These are phyloP conservation scores for Cryptomyrus ogoouensis DNA, from an alignment of 2,113 vertebrate species.

Conservation along the genomic window DNA sequence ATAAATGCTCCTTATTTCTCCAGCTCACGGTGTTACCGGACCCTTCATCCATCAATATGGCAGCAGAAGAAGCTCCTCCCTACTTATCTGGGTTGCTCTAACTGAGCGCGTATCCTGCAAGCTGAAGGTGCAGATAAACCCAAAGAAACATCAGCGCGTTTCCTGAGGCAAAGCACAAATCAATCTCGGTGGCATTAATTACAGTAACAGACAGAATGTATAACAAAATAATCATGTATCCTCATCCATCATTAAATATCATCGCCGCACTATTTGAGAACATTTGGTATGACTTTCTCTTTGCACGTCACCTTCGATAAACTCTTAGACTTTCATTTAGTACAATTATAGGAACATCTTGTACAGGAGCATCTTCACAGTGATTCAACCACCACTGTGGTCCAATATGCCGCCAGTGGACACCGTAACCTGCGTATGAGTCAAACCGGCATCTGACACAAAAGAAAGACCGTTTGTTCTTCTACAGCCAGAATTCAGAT, in stretches of 20 bases:
- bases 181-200: constrained; percentile 18
- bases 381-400: not conserved
- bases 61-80: constrained; percentile 50
- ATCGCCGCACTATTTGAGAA: not conserved
- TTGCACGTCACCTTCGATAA: not conserved
- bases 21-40: constrained; percentile 47
- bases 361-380: not conserved
- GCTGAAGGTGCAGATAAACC: constrained; percentile 45
- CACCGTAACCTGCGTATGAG: not conserved
- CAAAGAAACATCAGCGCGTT: constrained; percentile 33
- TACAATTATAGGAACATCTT: not conserved
- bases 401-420: not conserved
- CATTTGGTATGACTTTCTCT: not conserved
- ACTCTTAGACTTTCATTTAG: not conserved
- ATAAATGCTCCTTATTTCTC: constrained; percentile 51
- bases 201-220: not conserved
- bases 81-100: constrained; percentile 53
- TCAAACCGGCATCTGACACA: not conserved
- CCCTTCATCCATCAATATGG: constrained; percentile 60
- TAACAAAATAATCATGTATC: not conserved
- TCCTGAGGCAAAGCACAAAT: constrained; percentile 35
- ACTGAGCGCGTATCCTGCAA: constrained; percentile 36
- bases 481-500: not conserved
- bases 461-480: not conserved
- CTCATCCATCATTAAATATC: constrained; percentile 13